Conservation (phyloP, 2,888 invertebrate species). For the Molanna angustata region DNA sequence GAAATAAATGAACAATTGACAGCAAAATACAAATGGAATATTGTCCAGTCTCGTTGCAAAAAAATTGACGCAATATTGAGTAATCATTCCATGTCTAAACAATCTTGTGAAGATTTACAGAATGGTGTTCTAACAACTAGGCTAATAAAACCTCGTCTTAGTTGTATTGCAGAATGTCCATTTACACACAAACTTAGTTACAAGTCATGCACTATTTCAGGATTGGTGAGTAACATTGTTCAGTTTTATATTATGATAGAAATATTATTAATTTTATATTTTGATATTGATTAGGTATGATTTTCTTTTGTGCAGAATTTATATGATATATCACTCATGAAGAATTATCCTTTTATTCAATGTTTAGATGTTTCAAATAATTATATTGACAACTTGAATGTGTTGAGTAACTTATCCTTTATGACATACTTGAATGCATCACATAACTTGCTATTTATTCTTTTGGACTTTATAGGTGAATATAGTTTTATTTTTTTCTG, state of each 20-base stretch:
- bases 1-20: neutral
- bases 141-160: neutral
- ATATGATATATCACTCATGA: constrained; percentile 7
- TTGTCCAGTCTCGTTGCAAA: neutral
- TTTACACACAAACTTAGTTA: neutral
- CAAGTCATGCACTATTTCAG: neutral
- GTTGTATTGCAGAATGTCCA: constrained; percentile 2
- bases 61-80: neutral
- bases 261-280: too few species aligned
- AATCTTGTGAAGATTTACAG: neutral
- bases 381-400: constrained; percentile 3
- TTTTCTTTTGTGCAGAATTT: constrained; percentile 4
- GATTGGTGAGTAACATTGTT: neutral
- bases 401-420: neutral
- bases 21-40: constrained; percentile 6
- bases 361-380: constrained; percentile 12
- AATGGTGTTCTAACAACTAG: neutral
- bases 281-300: too few species aligned
- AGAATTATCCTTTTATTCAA: constrained; percentile 7
- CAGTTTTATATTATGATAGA: neutral
- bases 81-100: neutral
- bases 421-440: constrained; percentile 6
- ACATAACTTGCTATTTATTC: constrained; percentile 4
- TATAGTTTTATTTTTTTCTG: neutral
- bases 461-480: constrained; percentile 5